Percentiles rank a stretch among this genome's conserved stretches.
phyloP scores from a whole-genome alignment of 1,140 invertebrate genomes.

The Leptonema lineaticorne region DNA sequence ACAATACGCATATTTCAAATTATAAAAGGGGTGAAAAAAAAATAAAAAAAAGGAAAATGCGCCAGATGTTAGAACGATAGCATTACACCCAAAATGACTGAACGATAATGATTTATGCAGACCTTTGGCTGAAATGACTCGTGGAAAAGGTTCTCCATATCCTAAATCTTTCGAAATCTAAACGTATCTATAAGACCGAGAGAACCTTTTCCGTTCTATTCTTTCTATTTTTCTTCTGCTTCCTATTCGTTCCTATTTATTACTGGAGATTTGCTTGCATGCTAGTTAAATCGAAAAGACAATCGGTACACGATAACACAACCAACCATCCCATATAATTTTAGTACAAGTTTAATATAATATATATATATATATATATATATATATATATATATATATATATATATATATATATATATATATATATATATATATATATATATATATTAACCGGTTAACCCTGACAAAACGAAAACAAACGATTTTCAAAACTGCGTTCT shows the following conservation, averaged over 20 bases:
- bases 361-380: not conserved
- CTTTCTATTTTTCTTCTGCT: too few species aligned
- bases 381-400: not conserved
- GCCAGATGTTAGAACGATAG: slow-evolving; percentile 20
- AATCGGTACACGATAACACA: not conserved
- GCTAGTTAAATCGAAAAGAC: not conserved
- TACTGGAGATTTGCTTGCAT: slow-evolving; percentile 8
- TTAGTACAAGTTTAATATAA: not conserved
- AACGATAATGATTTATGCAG: slow-evolving; percentile 27
- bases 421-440: too few species aligned
- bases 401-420: too few species aligned
- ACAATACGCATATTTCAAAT: too few species aligned
- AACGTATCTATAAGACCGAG: not conserved
- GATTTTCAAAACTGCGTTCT: too few species aligned
- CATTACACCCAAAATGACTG: slow-evolving; percentile 14
- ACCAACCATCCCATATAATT: not conserved
- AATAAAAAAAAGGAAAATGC: slow-evolving; percentile 9
- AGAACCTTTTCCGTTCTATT: slow-evolving; percentile 6
- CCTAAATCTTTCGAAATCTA: slow-evolving; percentile 2
- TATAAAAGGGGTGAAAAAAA: too few species aligned
- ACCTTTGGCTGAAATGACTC: slow-evolving; percentile 8
- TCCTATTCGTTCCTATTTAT: slow-evolving; percentile 1
- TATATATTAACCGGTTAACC: too few species aligned
- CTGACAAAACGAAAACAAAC: too few species aligned
- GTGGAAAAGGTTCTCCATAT: slow-evolving; percentile 13